Base-by-base conservation (phyloP, 92 coral and sea anemone genomes). In the Diadumene lineata region DNA sequence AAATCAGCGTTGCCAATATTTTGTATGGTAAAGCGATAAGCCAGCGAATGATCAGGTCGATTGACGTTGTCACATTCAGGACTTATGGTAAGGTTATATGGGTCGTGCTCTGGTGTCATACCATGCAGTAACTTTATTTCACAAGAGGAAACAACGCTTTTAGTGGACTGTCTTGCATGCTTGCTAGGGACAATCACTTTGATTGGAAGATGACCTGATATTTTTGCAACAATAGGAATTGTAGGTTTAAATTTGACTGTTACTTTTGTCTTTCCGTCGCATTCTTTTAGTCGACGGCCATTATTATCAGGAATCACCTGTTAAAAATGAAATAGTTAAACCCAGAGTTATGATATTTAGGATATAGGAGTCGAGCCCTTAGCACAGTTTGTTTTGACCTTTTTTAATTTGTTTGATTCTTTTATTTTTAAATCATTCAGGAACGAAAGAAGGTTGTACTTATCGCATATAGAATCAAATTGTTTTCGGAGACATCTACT, bases 221-320 rank as follows among this genome's bases (percentile, higher is more conserved):
- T 27, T 1, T 0, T 2, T 18, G 26, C 26, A 1, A 69, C 10
- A 23, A 69, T 50, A 30, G 75, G 75, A 18, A 69, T 31, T 1
- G 75, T 69, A 3, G 75, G 75, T 24, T 32, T 34, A 31, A 69
- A 69, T 2, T 31, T 38, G 1, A 69, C 62, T 0, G 75, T 69
- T 17, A 38, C 18, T 1, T 1, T 9, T 22, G 75, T 69, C 21
- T 69, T 61, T 0, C 1, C 7, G 8, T 38, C 31, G 29, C 75
- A 69, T 46, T 69, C 75, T 29, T 46, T 69, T 7, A 69, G 56
- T 11, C 56, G 24, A 30, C 21, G 58, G 16, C 31, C 57, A 38
- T 69, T 48, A 19, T 25, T 43, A 21, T 22, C 31, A 46, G 75
- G 26, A 18, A 50, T 25, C 31, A 43, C 0, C n/a, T n/a, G n/a